Base-by-base conservation (phyloP, 2,797 vertebrate species). In the Epinephelus malabaricus region DNA sequence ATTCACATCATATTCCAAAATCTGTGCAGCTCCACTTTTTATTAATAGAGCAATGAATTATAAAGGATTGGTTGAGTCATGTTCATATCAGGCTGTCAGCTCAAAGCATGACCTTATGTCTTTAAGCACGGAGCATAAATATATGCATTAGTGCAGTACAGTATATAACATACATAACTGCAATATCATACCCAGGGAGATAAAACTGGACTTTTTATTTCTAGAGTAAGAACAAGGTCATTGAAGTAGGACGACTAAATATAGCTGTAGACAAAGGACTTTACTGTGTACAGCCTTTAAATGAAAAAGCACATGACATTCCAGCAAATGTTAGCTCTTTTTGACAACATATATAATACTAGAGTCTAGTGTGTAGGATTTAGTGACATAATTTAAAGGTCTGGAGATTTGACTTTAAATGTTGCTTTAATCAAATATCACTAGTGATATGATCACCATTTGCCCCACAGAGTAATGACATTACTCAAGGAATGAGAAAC, bases 181-280 rank as follows among this genome's bases (percentile, higher is more conserved):
- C 6, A 47, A 65, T 38, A 51, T 73, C 25, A 49, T 68, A 85
- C 51, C 25, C 19, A 62, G 21, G 55, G 66, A 74, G 79, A 61
- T 55, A 19, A 59, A 74, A 56, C 4, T 50, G 18, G 56, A 75
- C 27, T 54, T 69, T 75, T 75, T 81, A 80, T 59, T 84, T 69
- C 54, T 71, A 80, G 76, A 65, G 73, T 61, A 67, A 73, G 72
- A 90, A 89, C 55, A 71, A 89, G 89, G 90, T 76, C 89, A 83
- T 56, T 75, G 56, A 92, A 91, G 82, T 92, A 89, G 90, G 88
- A 75, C 92, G 74, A 83, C 86, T 92, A 90, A 90, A 89, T 91
- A 86, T 92, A 92, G 68, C 82, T 73, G 49, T 30, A 71, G 19
- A 49, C 61, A 74, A 55, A 56, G 56, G 14, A 72, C 40, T 30